Base-by-base conservation (phyloP, 2,797 vertebrate species). In the Poliocrania exsul region DNA sequence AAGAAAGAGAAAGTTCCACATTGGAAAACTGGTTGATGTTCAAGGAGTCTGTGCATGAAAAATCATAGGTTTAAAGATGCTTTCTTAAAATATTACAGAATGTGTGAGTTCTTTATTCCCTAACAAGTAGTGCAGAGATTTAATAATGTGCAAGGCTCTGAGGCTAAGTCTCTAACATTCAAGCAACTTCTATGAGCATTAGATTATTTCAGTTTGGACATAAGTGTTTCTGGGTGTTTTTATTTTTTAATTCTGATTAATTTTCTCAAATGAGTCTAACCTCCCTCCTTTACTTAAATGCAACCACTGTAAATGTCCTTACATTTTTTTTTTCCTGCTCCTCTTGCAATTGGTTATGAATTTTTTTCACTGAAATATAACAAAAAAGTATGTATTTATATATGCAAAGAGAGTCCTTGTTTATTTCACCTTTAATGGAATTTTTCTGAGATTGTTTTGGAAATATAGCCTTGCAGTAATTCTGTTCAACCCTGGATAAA, bases 401-500 rank as follows among this genome's bases (percentile, higher is more conserved):
- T 31, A 11, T 53, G n/a, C 33, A 26, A 29, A 18, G 4, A 23
- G 0, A 60, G 0, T 11, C 2, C 60, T 66, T 7, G 0, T 21
- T 67, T 40, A 46, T n/a, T 54, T 5, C 12, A 44, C 3, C 9
- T 24, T 29, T 24, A 26, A 11, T 14, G 3, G 10, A 16, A 78
- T 83, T 81, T 56, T 15, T 54, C 18, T 6, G 6, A 15, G 0
- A 40, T 5, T n/a, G 11, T 70, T 88, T 86, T 83, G n/a, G 47
- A 92, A 86, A 56, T 24, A 57, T 1, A 42, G 2, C 15, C 16
- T 88, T 35, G 5, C 25, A 58, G 11, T 58, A 40, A 50, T 56
- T 80, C n/a, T 24, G 20, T 10, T 72, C 14, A 54, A 31, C 37
- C 11, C 24, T 0, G 0, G 2, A n/a, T 21, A 26, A 78, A 93